Conservation (phyloP, 2,797 vertebrate species). For the Hydrolagus colliei region DNA sequence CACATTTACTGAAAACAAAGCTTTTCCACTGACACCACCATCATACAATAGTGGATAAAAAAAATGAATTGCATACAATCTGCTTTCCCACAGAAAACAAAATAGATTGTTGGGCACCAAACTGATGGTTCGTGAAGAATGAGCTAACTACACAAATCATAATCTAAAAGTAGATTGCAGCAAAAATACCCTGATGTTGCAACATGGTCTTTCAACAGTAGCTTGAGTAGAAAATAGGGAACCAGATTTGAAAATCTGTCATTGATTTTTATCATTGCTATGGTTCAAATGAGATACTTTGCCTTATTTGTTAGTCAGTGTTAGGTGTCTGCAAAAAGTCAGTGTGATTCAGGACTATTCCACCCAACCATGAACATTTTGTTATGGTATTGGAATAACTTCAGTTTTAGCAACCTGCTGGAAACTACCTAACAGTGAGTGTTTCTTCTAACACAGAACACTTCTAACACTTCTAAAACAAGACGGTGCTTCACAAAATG, state of each 20-base stretch:
- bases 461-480: no score
- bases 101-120: background rate
- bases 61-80: constrained; percentile 25
- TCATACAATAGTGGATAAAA: background rate
- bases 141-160: constrained; percentile 16
- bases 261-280: background rate
- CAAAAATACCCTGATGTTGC: background rate
- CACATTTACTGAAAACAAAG: background rate
- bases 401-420: background rate
- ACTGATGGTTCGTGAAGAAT: background rate
- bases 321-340: background rate
- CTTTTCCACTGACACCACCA: background rate
- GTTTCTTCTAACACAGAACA: no score
- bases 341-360: background rate
- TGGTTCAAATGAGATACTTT: background rate
- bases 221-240: background rate
- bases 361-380: background rate
- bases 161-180: background rate
- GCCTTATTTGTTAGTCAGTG: background rate
- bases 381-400: background rate
- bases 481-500: no score
- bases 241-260: background rate
- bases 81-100: background rate
- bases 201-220: background rate
- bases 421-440: background rate